These are phyloP conservation scores for Drosophila subpulchrella DNA, from an alignment of 1,140 invertebrate genomes.

Conservation along the genomic window DNA sequence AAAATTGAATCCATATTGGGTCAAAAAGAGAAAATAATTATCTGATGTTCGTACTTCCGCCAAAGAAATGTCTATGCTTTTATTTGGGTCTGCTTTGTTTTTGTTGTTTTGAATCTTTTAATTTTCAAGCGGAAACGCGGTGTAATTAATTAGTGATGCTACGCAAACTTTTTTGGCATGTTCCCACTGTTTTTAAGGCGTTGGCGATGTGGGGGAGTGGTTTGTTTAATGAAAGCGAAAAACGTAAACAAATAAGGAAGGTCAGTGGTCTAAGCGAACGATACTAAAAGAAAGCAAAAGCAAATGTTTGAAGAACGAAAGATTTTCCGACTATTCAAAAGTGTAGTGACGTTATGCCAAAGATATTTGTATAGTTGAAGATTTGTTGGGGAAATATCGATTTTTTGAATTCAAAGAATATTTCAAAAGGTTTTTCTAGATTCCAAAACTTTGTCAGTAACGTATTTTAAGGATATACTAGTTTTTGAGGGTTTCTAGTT, in stretches of 20 bases:
- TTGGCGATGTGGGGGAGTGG: constrained; percentile 65
- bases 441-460: no score
- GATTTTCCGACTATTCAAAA: neutral
- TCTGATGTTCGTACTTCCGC: constrained; percentile 66
- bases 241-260: constrained; percentile 7
- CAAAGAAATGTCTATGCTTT: constrained; percentile 63
- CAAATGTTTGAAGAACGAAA: neutral
- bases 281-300: constrained; percentile 18
- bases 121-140: constrained; percentile 64
- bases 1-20: constrained; percentile 64
- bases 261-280: constrained; percentile 6
- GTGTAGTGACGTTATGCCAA: neutral
- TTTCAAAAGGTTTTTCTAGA: no score
- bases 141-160: constrained; percentile 63
- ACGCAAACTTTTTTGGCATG: constrained; percentile 27
- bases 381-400: no score
- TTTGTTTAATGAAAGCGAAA: constrained; percentile 18
- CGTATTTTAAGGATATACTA: no score
- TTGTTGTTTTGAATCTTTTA: constrained; percentile 33
- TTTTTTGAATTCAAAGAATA: no score
- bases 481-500: neutral
- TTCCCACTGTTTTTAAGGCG: constrained; percentile 26
- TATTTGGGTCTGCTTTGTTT: constrained; percentile 13
- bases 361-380: neutral
- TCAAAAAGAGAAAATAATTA: constrained; percentile 79